phyloP scores from a whole-genome alignment of 2,113 vertebrate genomes.

The Oreocharis arfaki region DNA sequence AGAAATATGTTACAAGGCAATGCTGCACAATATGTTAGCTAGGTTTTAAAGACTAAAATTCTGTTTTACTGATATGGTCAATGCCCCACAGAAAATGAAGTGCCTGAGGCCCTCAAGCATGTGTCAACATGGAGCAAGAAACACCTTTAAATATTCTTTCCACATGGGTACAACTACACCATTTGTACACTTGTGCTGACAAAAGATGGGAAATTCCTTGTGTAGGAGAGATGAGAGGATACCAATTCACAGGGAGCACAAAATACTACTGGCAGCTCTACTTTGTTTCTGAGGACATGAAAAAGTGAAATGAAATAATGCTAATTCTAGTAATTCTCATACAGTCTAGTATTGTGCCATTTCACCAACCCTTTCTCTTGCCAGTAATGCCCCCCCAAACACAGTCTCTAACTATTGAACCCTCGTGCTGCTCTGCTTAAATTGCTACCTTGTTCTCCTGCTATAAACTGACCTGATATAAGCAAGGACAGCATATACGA shows the following conservation, averaged over 20 bases:
- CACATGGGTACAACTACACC: background rate
- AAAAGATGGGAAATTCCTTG: background rate
- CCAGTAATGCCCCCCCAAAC: background rate
- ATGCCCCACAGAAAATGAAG: background rate
- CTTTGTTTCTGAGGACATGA: background rate
- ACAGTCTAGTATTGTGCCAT: fast-evolving
- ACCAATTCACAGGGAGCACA: background rate
- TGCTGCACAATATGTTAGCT: background rate
- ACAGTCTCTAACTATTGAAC: background rate
- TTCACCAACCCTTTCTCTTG: background rate
- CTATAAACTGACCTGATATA: background rate
- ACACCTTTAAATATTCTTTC: background rate
- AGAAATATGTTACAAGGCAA: background rate
- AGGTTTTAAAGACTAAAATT: background rate
- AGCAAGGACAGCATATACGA: background rate
- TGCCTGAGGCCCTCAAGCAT: background rate
- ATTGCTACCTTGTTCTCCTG: background rate
- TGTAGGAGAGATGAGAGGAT: background rate
- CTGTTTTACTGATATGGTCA: background rate
- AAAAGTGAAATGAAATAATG: background rate
- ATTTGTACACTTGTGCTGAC: background rate
- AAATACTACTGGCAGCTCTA: background rate
- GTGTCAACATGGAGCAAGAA: background rate
- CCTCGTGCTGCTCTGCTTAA: background rate
- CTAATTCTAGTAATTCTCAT: background rate